Percentiles rank a stretch among this genome's conserved stretches.
Conservation (phyloP, 2,888 invertebrate genomes). For the Bursaphelenchus okinawaensis region DNA sequence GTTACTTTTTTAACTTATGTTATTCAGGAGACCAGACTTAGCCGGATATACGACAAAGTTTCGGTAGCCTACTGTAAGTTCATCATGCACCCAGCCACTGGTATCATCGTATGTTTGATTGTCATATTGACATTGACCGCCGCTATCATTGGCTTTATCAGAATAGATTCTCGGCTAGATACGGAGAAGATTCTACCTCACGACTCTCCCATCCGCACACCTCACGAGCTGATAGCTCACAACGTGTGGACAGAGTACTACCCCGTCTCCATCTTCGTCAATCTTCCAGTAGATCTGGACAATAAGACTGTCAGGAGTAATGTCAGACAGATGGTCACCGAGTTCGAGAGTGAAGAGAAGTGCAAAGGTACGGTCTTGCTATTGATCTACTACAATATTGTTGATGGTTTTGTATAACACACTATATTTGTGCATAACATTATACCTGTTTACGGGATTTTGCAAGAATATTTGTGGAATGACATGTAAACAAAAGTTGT, state of each 20-base stretch:
- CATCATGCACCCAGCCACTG: conserved; percentile 14
- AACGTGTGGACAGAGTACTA: conserved; percentile 53
- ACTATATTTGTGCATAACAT: no score
- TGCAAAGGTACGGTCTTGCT: conserved; percentile 36
- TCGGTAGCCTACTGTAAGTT: conserved; percentile 5
- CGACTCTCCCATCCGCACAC: conserved; percentile 48
- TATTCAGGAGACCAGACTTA: conserved; percentile 2
- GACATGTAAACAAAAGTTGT: no score
- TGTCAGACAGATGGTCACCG: conserved; percentile 38
- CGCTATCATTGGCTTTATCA: conserved; percentile 29
- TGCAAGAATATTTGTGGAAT: no score
- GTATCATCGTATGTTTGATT: conserved; percentile 3
- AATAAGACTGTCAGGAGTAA: conserved; percentile 20
- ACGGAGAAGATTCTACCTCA: conserved; percentile 52
- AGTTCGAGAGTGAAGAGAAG: conserved; percentile 44
- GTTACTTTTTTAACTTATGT: background rate
- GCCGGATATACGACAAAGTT: conserved; percentile 7
- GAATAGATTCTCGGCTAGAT: conserved; percentile 40
- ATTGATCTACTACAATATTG: no score
- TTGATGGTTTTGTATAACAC: no score
- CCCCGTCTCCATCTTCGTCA: conserved; percentile 51
- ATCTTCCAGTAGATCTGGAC: conserved; percentile 44
- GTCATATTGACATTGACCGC: conserved; percentile 39
- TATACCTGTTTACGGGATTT: no score
- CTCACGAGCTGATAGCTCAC: conserved; percentile 49